Base-by-base conservation (phyloP, 2,797 vertebrate species). In the Psittacula derbiana region DNA sequence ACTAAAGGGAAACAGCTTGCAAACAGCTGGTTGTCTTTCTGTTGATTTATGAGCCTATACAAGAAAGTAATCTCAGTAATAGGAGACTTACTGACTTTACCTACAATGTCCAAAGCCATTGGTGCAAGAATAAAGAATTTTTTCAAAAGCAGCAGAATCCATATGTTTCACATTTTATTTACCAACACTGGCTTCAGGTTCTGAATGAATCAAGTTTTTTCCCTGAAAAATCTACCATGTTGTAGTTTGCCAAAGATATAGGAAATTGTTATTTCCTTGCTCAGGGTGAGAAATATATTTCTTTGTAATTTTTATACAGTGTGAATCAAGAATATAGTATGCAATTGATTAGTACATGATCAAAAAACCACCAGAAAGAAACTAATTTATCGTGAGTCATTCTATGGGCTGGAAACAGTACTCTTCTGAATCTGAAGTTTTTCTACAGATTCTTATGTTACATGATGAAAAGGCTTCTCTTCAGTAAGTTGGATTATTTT, bases 151-250 rank as follows among this genome's bases (percentile, higher is more conserved):
- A 71, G 10, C 3, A 80, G 38, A 88, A 80, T 5, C 6, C 27
- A 15, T 19, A 30, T 2, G 6, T 58, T 43, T 47, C 4, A 31
- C 3, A 15, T 23, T 52, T 38, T 38, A 3, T 65, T 65, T 58
- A 55, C 6, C 57, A 30, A 28, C 1, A 28, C 1, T 3, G 43
- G 0, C 4, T 40, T 82, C 16, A 47, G 21, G 40, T 61, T 58
- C 27, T 50, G 36, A 88, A 67, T 28, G 15, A 6, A 38, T 20
- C 12, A 41, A 7, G 1, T 2, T 80, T 80, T 91, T 78, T 10
- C 27, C 41, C 19, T 60, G 8, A 65, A 88, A 90, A 65, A n/a
- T 69, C 46, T 64, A 17, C 38, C 1, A 11, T 6, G 1, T 25
- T 36, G 4, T 23, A 55, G 3, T 50, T 53, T 53, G 52, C 9